These are phyloP conservation scores for Synergus gifuensis DNA, from an alignment of 2,888 invertebrate species.

Conservation along the genomic window DNA sequence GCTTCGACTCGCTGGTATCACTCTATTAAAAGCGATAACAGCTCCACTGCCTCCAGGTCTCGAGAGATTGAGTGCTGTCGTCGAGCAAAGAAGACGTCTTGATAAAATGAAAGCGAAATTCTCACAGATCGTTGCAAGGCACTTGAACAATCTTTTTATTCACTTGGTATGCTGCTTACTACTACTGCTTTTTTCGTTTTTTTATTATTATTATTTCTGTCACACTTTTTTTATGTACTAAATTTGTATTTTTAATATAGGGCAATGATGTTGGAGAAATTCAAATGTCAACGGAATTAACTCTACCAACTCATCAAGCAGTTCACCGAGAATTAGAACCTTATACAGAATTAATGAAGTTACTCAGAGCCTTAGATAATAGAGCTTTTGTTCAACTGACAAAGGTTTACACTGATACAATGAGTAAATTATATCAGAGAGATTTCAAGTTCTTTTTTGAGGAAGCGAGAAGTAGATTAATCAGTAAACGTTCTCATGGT, in stretches of 20 bases:
- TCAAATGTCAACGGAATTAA: constrained; percentile 79
- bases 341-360: constrained; percentile 94
- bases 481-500: constrained; percentile 67
- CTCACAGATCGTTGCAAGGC: constrained; percentile 90
- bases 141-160: constrained; percentile 96
- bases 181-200: constrained; percentile 8
- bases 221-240: background rate
- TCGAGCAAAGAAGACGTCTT: constrained; percentile 88
- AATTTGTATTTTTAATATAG: constrained; percentile 64
- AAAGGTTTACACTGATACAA: constrained; percentile 89
- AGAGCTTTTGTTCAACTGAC: constrained; percentile 89
- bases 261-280: constrained; percentile 86
- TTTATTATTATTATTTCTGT: constrained; percentile 41
- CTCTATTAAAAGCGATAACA: constrained; percentile 86
- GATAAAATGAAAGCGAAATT: constrained; percentile 89
- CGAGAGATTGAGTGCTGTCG: constrained; percentile 84
- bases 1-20: constrained; percentile 86
- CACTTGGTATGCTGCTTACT: constrained; percentile 83
- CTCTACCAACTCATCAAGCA: constrained; percentile 86
- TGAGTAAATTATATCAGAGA: constrained; percentile 93
- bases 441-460: constrained; percentile 90
- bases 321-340: constrained; percentile 92
- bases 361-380: constrained; percentile 92
- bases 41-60: constrained; percentile 71
- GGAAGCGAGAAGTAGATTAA: constrained; percentile 79